Conservation (phyloP, 2,113 vertebrate genomes). For the Sialia sialis region DNA sequence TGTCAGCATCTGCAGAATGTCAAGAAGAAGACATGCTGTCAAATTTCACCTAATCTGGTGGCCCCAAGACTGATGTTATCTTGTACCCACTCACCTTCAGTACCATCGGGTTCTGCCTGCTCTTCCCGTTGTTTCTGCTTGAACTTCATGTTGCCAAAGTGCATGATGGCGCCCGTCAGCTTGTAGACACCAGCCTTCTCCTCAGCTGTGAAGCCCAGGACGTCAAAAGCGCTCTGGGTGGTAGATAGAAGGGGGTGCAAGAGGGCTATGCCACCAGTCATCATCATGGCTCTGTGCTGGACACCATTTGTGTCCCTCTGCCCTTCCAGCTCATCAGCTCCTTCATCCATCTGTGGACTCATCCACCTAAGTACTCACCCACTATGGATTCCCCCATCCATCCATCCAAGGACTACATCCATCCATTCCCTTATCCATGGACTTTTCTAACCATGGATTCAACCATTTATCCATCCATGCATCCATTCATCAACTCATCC, state of each 20-base stretch:
- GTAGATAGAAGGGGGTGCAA: not conserved
- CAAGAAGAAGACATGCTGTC: not conserved
- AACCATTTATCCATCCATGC: too few relatives aligned
- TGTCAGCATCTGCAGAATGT: slow-evolving; percentile 73
- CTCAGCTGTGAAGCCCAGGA: slow-evolving; percentile 76
- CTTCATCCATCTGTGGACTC: not conserved
- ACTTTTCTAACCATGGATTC: not conserved
- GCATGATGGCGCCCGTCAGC: slow-evolving; percentile 78
- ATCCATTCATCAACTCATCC: not conserved
- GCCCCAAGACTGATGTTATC: not conserved
- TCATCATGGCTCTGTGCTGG: not conserved
- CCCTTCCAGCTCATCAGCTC: not conserved
- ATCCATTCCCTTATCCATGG: too few relatives aligned
- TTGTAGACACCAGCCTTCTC: slow-evolving; percentile 77
- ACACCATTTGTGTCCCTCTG: not conserved
- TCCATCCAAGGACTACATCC: not conserved
- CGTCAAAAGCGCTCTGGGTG: slow-evolving; percentile 74
- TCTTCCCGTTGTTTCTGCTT: slow-evolving; percentile 81
- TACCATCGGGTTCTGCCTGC: slow-evolving; percentile 76
- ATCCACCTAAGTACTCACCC: not conserved
- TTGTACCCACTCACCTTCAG: slow-evolving; percentile 47
- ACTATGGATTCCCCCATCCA: not conserved
- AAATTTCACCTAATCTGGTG: not conserved
- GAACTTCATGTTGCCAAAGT: slow-evolving; percentile 82
- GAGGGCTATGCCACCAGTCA: not conserved